These are phyloP conservation scores for Leucoptera coffeella DNA, from an alignment of 2,888 invertebrate genomes.

Conservation along the genomic window DNA sequence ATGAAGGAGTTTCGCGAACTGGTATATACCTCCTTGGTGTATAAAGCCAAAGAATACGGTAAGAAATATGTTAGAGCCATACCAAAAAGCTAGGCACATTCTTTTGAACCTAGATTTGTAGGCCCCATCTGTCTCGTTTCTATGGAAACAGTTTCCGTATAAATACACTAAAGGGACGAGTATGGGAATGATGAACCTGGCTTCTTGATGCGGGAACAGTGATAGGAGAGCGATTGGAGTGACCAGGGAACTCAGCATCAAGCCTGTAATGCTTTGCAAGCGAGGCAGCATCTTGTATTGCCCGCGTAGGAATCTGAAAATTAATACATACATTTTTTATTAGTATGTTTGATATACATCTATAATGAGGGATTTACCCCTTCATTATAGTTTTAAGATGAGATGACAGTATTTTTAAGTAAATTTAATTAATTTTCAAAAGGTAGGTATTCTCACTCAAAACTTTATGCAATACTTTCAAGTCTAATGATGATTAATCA, in stretches of 20 bases:
- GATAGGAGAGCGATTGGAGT: constrained; percentile 72
- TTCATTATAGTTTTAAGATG: too few relatives aligned
- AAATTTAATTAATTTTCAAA: too few relatives aligned
- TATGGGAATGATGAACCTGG: constrained; percentile 81
- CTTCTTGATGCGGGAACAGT: constrained; percentile 86
- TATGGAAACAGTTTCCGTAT: constrained; percentile 54
- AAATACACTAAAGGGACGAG: constrained; percentile 74
- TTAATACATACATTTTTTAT: too few relatives aligned
- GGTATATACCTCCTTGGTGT: constrained; percentile 82
- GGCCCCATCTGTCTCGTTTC: constrained; percentile 20
- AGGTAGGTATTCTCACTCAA: too few relatives aligned
- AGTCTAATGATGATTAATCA: too few relatives aligned
- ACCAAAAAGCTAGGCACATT: constrained; percentile 54
- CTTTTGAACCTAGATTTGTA: constrained; percentile 23
- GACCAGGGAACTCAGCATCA: constrained; percentile 70
- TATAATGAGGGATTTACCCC: too few relatives aligned
- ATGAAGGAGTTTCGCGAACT: constrained; percentile 58
- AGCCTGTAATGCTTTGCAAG: constrained; percentile 69
- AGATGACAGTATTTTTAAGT: too few relatives aligned
- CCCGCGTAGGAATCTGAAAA: constrained; percentile 54
- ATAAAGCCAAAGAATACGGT: constrained; percentile 77
- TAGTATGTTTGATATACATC: too few relatives aligned
- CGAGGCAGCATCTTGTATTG: constrained; percentile 68
- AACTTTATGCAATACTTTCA: too few relatives aligned
- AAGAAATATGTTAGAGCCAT: constrained; percentile 60